Conservation (phyloP, 2,888 invertebrate species). For the Deilephila porcellus region DNA sequence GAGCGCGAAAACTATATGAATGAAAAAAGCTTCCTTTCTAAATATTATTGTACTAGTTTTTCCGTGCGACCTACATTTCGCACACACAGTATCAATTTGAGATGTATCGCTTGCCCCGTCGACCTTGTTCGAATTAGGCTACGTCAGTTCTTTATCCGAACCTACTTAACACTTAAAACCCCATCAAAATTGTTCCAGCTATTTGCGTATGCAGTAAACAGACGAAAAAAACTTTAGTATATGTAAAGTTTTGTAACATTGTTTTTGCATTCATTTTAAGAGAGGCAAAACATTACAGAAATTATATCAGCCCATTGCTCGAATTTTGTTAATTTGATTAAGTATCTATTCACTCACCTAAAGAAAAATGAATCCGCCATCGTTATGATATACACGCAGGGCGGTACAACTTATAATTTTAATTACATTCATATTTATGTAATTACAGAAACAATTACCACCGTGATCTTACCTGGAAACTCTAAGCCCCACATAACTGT, state of each 20-base stretch:
- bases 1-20: slow-evolving; percentile 10
- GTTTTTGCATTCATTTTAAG: neutral
- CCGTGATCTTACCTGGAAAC: too few species aligned
- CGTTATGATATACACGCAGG: too few species aligned
- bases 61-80: slow-evolving; percentile 14
- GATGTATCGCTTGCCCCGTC: neutral
- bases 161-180: slow-evolving; percentile 6
- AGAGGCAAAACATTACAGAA: neutral
- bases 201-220: neutral
- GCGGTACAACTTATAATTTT: too few species aligned
- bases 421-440: too few species aligned
- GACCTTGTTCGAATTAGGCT: slow-evolving; percentile 10
- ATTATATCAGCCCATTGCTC: neutral
- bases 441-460: too few species aligned
- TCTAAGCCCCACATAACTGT: too few species aligned
- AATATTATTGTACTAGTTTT: slow-evolving; percentile 27
- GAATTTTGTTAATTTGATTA: too few species aligned
- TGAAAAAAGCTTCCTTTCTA: slow-evolving; percentile 19
- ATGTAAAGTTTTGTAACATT: neutral
- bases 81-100: slow-evolving; percentile 19
- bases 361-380: too few species aligned
- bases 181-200: slow-evolving; percentile 18
- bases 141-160: slow-evolving; percentile 20
- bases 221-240: neutral
- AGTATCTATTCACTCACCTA: too few species aligned